These are phyloP conservation scores for Ailuropoda melanoleuca DNA, from an alignment of 2,113 vertebrate species.

Conservation along the genomic window DNA sequence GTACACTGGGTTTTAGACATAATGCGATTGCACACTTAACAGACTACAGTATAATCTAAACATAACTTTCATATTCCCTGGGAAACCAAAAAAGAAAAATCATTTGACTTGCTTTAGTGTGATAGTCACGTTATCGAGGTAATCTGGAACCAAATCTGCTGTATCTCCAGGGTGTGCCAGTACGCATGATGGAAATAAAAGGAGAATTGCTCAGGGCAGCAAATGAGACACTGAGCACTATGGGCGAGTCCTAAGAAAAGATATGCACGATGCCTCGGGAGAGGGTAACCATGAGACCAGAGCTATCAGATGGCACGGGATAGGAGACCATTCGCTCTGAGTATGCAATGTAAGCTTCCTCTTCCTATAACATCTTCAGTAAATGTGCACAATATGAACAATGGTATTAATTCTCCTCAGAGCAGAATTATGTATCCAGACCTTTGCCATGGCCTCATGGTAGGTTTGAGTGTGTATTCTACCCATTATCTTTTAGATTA, in stretches of 20 bases:
- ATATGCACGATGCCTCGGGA: neutral
- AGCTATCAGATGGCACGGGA: fast-evolving
- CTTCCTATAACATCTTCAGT: neutral
- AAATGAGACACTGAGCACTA: neutral
- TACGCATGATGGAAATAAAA: neutral
- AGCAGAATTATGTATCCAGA: neutral
- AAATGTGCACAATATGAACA: neutral
- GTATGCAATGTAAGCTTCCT: too few species aligned
- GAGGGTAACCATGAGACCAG: neutral
- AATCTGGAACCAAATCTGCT: neutral
- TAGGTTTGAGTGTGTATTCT: neutral
- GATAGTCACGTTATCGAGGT: neutral
- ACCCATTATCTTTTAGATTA: neutral
- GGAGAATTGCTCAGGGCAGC: neutral
- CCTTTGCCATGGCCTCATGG: neutral
- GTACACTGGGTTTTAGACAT: neutral
- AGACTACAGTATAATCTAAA: neutral
- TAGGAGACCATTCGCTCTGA: neutral
- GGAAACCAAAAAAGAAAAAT: neutral
- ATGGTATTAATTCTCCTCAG: neutral
- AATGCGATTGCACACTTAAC: neutral
- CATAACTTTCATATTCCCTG: neutral
- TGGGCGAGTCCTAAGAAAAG: neutral
- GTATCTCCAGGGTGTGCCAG: neutral
- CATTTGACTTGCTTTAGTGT: neutral